A percentile compares a stretch with the other conserved stretches of the same genome.
phyloP scores from a whole-genome alignment of 2,888 invertebrate species.

The Philhelius pedissequus region DNA sequence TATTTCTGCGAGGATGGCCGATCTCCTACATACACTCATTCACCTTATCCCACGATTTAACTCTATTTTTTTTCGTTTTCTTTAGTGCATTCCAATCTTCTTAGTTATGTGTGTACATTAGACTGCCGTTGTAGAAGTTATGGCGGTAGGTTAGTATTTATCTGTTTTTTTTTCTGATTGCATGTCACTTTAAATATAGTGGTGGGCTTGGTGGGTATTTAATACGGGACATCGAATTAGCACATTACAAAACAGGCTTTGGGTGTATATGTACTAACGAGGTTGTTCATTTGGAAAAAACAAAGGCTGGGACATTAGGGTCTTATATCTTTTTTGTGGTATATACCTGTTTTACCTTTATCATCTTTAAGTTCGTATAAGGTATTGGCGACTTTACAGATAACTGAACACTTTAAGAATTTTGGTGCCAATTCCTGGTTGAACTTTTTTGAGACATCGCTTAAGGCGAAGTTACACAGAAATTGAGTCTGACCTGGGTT shows the following conservation, averaged over 20 bases:
- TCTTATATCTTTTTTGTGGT: constrained; percentile 36
- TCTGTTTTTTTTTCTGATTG: too few relatives aligned
- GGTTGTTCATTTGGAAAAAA: neutral
- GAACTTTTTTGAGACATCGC: constrained; percentile 13
- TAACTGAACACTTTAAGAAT: constrained; percentile 22
- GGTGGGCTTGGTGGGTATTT: too few relatives aligned
- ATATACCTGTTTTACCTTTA: constrained; percentile 6
- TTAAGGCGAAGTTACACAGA: constrained; percentile 39
- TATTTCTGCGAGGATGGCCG: too few relatives aligned
- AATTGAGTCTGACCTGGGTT: constrained; percentile 11
- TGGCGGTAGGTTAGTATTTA: too few relatives aligned
- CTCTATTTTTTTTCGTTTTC: too few relatives aligned
- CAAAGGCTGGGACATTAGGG: neutral
- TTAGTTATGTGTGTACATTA: too few relatives aligned
- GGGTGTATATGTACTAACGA: neutral
- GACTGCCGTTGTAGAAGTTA: too few relatives aligned
- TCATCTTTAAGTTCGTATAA: constrained; percentile 32
- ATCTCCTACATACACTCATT: too few relatives aligned
- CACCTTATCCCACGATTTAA: too few relatives aligned
- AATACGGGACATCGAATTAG: neutral
- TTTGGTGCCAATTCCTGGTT: constrained; percentile 30
- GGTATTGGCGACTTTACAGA: neutral
- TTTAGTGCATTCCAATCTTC: too few relatives aligned
- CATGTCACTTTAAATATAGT: too few relatives aligned
- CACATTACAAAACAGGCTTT: constrained; percentile 7